These are phyloP conservation scores for Molanna angustata DNA, from an alignment of 2,888 invertebrate species.

Conservation along the genomic window DNA sequence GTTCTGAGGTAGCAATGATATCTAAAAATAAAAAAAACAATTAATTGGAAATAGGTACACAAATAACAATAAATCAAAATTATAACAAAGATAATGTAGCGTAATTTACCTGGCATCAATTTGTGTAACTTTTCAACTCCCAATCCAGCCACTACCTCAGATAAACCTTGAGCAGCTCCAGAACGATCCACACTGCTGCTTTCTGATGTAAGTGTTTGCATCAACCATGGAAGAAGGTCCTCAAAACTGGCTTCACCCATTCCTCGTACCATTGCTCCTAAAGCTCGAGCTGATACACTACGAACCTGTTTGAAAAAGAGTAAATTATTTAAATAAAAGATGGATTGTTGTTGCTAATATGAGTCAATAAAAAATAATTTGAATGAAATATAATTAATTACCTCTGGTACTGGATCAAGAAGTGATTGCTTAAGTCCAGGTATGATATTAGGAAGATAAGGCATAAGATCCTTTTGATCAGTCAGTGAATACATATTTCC, in stretches of 20 bases:
- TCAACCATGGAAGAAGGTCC: conserved; percentile 96
- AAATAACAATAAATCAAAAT: background rate
- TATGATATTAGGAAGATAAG: conserved; percentile 93
- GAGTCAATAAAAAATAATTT: no score
- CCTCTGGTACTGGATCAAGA: conserved; percentile 97
- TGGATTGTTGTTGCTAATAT: no score
- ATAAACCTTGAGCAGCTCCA: conserved; percentile 95
- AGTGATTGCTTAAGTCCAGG: conserved; percentile 95
- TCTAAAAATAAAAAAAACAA: conserved; percentile 49
- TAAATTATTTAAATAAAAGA: no score
- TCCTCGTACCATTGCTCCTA: conserved; percentile 96
- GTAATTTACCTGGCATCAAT: conserved; percentile 78
- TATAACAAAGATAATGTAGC: background rate
- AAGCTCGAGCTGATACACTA: conserved; percentile 91
- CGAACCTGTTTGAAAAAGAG: conserved; percentile 65
- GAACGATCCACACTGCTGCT: conserved; percentile 92
- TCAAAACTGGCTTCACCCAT: conserved; percentile 97
- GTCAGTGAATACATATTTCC: conserved; percentile 99
- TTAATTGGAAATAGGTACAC: background rate
- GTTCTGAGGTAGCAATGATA: conserved; percentile 90
- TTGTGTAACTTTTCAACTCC: conserved; percentile 93
- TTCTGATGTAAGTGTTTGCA: conserved; percentile 96
- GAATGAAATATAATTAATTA: no score
- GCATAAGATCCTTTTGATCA: conserved; percentile 96
- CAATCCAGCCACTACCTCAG: conserved; percentile 94